phyloP scores from a whole-genome alignment of 1,140 invertebrate species.

The Chelonus insularis region DNA sequence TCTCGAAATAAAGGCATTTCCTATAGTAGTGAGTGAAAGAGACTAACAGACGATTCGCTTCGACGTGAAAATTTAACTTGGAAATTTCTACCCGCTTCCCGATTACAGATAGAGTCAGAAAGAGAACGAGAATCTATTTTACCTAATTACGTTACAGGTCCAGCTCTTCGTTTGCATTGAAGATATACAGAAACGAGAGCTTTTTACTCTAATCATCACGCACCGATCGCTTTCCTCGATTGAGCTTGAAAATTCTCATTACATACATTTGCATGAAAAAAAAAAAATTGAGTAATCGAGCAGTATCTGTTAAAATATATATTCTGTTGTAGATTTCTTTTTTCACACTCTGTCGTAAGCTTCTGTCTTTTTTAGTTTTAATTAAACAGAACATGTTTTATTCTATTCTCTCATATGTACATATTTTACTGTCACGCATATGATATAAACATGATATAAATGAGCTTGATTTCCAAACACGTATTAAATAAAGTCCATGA shows the following conservation, averaged over 20 bases:
- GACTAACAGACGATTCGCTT: slow-evolving; percentile 1
- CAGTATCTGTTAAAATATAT: not conserved
- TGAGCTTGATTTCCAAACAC: not conserved
- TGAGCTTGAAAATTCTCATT: slow-evolving; percentile 5
- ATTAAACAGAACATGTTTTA: too few species aligned
- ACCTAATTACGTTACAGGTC: slow-evolving; percentile 22
- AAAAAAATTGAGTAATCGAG: not conserved
- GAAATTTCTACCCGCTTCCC: slow-evolving; percentile 16
- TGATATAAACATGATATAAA: not conserved
- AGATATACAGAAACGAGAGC: not conserved
- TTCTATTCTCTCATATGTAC: too few species aligned
- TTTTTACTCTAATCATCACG: slow-evolving; percentile 11
- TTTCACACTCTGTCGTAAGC: too few species aligned
- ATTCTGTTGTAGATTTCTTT: too few species aligned
- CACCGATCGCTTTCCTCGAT: slow-evolving; percentile 6
- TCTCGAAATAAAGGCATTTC: slow-evolving; percentile 7
- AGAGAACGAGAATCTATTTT: slow-evolving; percentile 18
- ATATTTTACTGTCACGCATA: not conserved
- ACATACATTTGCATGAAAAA: slow-evolving; percentile 2
- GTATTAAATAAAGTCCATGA: slow-evolving; percentile 18
- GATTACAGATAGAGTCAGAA: slow-evolving; percentile 6
- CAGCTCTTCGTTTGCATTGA: slow-evolving; percentile 8
- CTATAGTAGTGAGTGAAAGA: not conserved
- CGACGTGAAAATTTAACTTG: slow-evolving; percentile 16
- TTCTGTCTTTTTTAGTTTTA: too few species aligned